A percentile compares a stretch with the other conserved stretches of the same genome.
phyloP scores from a whole-genome alignment of 2,113 vertebrate species.

The Tamias sibiricus region DNA sequence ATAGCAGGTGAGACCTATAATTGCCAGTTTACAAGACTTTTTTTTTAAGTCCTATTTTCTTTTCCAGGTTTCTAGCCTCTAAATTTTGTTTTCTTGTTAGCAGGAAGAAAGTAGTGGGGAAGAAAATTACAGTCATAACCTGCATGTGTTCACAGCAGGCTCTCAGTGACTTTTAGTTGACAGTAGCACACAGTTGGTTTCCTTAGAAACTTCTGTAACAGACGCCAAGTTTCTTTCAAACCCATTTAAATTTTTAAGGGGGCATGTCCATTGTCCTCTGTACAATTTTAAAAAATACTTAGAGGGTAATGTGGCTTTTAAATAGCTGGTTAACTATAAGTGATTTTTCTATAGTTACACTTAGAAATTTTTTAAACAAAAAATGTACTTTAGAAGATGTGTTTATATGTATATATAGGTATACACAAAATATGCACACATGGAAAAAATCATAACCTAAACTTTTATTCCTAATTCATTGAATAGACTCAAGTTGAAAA shows the following conservation, averaged over 20 bases:
- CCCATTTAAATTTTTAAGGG: slow-evolving; percentile 45
- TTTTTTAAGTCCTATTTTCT: slow-evolving; percentile 15
- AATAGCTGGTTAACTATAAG: slow-evolving; percentile 30
- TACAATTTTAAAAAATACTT: slow-evolving; percentile 44
- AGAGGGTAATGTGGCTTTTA: slow-evolving; percentile 43
- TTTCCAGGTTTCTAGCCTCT: slow-evolving; percentile 37
- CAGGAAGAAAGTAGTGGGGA: not conserved
- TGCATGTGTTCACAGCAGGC: slow-evolving; percentile 43
- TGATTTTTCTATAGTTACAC: slow-evolving; percentile 43
- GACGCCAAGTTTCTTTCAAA: not conserved
- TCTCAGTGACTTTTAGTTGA: slow-evolving; percentile 57
- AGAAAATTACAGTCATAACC: not conserved
- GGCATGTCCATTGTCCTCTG: slow-evolving; percentile 4
- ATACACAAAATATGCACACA: slow-evolving; percentile 1
- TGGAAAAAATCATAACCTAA: slow-evolving; percentile 36
- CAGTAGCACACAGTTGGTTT: slow-evolving; percentile 52
- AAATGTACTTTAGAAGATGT: slow-evolving; percentile 23
- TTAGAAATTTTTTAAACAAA: slow-evolving; percentile 32
- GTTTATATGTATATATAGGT: not conserved
- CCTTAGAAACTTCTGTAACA: slow-evolving; percentile 60
- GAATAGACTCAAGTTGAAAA: slow-evolving; percentile 31
- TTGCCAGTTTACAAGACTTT: slow-evolving; percentile 17
- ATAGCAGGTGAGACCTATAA: not conserved
- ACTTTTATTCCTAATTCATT: slow-evolving; percentile 3
- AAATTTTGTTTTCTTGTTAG: slow-evolving; percentile 58